Conservation (phyloP, 2,888 invertebrate species). For the Meganola albula region DNA sequence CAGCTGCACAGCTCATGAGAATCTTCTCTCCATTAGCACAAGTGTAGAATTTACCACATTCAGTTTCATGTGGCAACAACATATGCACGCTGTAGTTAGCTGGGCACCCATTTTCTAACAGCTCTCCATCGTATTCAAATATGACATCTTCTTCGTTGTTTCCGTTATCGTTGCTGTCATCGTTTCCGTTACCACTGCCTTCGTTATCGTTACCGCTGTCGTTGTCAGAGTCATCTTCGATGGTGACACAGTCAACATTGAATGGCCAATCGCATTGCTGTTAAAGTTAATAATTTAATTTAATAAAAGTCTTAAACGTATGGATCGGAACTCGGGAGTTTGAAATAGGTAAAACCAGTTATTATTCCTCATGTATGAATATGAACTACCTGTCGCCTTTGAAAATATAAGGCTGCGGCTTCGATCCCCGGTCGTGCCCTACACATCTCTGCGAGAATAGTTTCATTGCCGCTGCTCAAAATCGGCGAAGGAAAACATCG, state of each 20-base stretch:
- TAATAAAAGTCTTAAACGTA: no score
- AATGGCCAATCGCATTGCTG: constrained; percentile 32
- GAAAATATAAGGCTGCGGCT: no score
- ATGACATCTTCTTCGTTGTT: no score
- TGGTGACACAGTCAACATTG: not conserved
- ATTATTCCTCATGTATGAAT: no score
- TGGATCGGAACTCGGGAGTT: no score
- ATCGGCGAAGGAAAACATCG: no score
- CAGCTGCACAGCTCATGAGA: constrained; percentile 31
- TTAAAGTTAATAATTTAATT: not conserved
- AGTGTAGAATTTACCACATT: constrained; percentile 42
- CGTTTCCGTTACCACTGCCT: not conserved
- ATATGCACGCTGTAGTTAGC: constrained; percentile 33
- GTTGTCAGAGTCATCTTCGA: not conserved
- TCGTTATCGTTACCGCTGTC: not conserved
- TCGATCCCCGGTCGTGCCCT: no score
- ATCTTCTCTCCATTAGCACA: constrained; percentile 38
- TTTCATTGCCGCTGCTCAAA: no score
- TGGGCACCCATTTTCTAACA: constrained; percentile 45
- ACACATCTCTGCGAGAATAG: no score
- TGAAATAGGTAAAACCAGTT: no score
- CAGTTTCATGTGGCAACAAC: constrained; percentile 41
- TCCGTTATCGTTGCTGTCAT: not conserved
- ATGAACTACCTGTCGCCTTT: no score
- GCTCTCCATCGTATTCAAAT: no score